Evolutionary conservation across 1,140 invertebrate species (phyloP), one percentile per base, ranked within the genome.

Genomic region (Listronotus oregonensis): DNA sequence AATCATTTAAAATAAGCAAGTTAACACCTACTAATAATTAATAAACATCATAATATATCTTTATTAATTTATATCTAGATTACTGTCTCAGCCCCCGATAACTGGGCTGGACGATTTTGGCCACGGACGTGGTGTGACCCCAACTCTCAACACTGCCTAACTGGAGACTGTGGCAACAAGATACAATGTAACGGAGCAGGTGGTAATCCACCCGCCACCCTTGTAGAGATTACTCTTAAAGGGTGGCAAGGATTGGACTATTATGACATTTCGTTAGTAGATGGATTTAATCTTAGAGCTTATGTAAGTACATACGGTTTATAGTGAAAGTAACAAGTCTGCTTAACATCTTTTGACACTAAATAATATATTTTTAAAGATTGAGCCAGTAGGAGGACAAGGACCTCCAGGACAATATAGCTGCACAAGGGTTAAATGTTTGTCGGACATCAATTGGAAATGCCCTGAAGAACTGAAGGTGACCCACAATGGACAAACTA

Each of bases 261-360:
- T 63, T 83, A 83, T 62, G 80, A 83, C 59, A 72, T 82, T 17
- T 81, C 79, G 17, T 64, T 82, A 18, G 80, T 83, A 11, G 81
- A 70, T 64, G 69, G 64, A 4, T 74, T 61, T 40, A 71, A 74
- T 54, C 58, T 69, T 27, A 62, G 50, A 50, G 65, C 27, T 4
- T 69, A 59, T 5, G 71, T 73, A 57, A 71, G 70, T 69, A 12
- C 10, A 27, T 27, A 1, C 21, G 5, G 5, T 27, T 27, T 5
- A 27, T 27, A 5, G 21, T 27, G 21, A 27, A 27, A 27, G 21
- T 27, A 27, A 27, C 21, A 27, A n/a, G n/a, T n/a, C n/a, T n/a
- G n/a, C n/a, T n/a, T n/a, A n/a, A n/a, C n/a, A n/a, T n/a, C n/a
- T n/a, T n/a, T n/a, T n/a, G n/a, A n/a, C n/a, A n/a, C 1, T 27